Evolutionary conservation across 1,140 invertebrate species (phyloP), one percentile per base, ranked within the genome.

Genomic region (Maconellicoccus hirsutus): DNA sequence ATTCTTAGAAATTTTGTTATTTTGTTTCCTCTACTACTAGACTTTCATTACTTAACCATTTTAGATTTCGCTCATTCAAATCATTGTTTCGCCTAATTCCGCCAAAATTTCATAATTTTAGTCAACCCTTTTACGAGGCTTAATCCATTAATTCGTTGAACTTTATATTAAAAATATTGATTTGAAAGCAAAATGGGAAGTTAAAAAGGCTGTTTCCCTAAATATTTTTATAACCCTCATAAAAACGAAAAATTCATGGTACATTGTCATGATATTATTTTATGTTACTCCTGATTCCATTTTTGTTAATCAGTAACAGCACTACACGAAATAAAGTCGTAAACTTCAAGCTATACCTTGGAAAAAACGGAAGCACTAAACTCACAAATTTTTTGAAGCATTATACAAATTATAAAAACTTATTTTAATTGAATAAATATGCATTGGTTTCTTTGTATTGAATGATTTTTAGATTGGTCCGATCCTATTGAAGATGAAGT

Each of bases 181-280:
- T 52, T 52, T 16, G 12, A 52, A 52, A 52, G n/a, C n/a, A 52
- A 52, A 52, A 52, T 16, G n/a, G n/a, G n/a, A 52, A 52, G 42
- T 19, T 52, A 52, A 19, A 52, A 52, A 52, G 42, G 6, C 42
- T 19, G 42, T 52, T 52, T 52, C 42, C 42, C 42, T 19, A 52
- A 52, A 52, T 52, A 52, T 19, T 52, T 52, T 52, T 52, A 52
- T 52, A 52, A 52, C 42, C n/a, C 12, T 19, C 42, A 16, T 52
- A 19, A 52, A 52, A 52, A 52, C n/a, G n/a, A 52, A 52, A 52
- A 52, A 52, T 52, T 52, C 42, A 52, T 52, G 42, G 42, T 52
- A 52, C 42, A 52, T 52, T 52, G 42, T 52, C 42, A 52, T 52
- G 42, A 52, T 52, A 52, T 52, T 52, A 52, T 52, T 52, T 52